Percentiles rank a stretch among this genome's conserved stretches.
These are phyloP conservation scores for Microctonus hyperodae DNA, from an alignment of 2,888 invertebrate species.

Conservation along the genomic window DNA sequence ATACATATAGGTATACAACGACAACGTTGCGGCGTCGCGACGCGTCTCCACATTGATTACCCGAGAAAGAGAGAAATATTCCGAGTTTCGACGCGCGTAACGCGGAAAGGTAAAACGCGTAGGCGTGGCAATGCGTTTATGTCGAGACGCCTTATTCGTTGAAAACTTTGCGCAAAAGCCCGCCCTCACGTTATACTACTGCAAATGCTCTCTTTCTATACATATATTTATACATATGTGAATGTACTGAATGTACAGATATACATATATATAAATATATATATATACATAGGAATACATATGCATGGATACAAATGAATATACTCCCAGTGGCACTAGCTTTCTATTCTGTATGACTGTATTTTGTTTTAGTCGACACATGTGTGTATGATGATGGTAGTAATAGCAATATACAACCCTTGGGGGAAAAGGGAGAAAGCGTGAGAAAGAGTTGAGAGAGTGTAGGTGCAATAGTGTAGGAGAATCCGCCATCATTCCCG, in stretches of 20 bases:
- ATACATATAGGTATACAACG: slow-evolving; percentile 21
- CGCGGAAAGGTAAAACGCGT: slow-evolving; percentile 42
- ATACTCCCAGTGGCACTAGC: too few species aligned
- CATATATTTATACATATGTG: not conserved
- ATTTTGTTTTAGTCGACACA: too few species aligned
- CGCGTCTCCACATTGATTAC: slow-evolving; percentile 59
- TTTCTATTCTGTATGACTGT: too few species aligned
- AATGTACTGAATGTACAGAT: not conserved
- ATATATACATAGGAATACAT: too few species aligned
- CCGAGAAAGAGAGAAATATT: slow-evolving; percentile 59
- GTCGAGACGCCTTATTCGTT: slow-evolving; percentile 62
- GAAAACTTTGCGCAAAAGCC: slow-evolving; percentile 60
- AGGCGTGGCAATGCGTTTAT: slow-evolving; percentile 61
- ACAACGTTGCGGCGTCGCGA: slow-evolving; percentile 33
- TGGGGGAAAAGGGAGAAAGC: slow-evolving; percentile 4
- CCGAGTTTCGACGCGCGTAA: slow-evolving; percentile 23
- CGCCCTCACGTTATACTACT: slow-evolving; percentile 42
- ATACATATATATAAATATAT: too few species aligned
- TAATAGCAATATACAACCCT: slow-evolving; percentile 18
- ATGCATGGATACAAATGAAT: too few species aligned
- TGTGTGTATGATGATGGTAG: not conserved
- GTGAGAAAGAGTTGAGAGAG: slow-evolving; percentile 36
- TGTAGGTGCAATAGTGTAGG: slow-evolving; percentile 34
- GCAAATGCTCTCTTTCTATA: slow-evolving; percentile 12
- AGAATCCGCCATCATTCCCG: slow-evolving; percentile 40